A percentile compares a stretch with the other conserved stretches of the same genome.
Conservation (phyloP, 2,888 invertebrate species). For the Temnothorax ravouxi region DNA sequence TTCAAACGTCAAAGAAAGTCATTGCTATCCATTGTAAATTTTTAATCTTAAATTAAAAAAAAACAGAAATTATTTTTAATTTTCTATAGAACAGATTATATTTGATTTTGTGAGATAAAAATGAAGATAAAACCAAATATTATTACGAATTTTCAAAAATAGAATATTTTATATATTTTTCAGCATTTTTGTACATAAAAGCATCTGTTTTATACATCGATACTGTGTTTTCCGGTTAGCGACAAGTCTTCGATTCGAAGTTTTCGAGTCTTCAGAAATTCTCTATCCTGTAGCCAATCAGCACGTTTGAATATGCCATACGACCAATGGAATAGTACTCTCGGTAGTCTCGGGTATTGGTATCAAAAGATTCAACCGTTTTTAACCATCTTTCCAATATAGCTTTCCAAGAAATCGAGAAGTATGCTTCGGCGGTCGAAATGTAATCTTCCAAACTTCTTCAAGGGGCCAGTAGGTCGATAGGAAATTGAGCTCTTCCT, state of each 20-base stretch:
- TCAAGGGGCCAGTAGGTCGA: conserved; percentile 37
- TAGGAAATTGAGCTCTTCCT: conserved; percentile 21
- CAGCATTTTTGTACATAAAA: not conserved
- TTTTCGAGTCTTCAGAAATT: not conserved
- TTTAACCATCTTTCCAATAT: not conserved
- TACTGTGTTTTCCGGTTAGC: not conserved
- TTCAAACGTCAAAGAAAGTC: not conserved
- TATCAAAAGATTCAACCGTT: not conserved
- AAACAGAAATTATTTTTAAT: not conserved
- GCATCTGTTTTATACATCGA: not conserved
- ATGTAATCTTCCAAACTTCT: not conserved
- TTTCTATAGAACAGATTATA: not conserved
- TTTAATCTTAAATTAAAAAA: not conserved
- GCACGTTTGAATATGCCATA: not conserved
- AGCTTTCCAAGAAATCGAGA: not conserved
- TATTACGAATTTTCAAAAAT: not conserved
- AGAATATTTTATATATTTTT: not conserved
- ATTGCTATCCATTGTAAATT: not conserved
- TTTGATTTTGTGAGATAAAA: not conserved
- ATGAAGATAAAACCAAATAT: not conserved
- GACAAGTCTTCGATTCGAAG: not conserved
- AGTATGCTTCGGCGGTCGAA: not conserved
- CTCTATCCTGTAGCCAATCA: not conserved
- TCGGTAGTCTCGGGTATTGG: not conserved
- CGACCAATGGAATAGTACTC: not conserved